These are phyloP conservation scores for Tortrix viridana DNA, from an alignment of 2,888 invertebrate genomes.

Conservation along the genomic window DNA sequence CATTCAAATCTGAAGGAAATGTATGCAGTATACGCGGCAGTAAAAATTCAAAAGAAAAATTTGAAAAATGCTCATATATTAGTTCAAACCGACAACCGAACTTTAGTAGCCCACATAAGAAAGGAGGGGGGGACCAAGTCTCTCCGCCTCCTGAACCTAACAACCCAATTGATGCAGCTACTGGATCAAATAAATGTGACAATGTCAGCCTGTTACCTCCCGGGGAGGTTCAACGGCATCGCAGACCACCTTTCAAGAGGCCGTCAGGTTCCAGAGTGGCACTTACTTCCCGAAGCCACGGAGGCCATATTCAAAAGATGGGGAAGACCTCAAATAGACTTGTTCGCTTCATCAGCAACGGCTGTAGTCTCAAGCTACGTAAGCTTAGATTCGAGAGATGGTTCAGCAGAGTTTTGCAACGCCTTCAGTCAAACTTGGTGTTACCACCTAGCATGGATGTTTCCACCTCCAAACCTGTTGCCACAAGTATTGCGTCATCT, in stretches of 20 bases:
- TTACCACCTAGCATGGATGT: slow-evolving; percentile 26
- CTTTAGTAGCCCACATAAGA: slow-evolving; percentile 40
- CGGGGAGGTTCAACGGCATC: slow-evolving; percentile 49
- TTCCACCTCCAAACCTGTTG: slow-evolving; percentile 27
- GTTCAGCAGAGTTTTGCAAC: slow-evolving; percentile 20
- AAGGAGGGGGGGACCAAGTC: slow-evolving; percentile 47
- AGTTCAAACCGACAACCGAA: slow-evolving; percentile 33
- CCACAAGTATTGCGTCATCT: slow-evolving; percentile 26
- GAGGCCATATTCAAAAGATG: slow-evolving; percentile 37
- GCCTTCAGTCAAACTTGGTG: slow-evolving; percentile 30
- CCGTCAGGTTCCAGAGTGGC: slow-evolving; percentile 40
- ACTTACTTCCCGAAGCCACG: slow-evolving; percentile 31
- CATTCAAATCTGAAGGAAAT: slow-evolving; percentile 45
- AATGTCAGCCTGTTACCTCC: slow-evolving; percentile 39
- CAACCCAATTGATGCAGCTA: slow-evolving; percentile 14
- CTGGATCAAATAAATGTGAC: slow-evolving; percentile 18
- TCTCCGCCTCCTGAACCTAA: slow-evolving; percentile 24
- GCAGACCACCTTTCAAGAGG: slow-evolving; percentile 46
- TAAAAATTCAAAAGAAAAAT: slow-evolving; percentile 12
- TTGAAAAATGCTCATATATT: slow-evolving; percentile 13
- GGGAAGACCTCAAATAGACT: slow-evolving; percentile 40
- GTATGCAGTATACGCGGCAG: slow-evolving; percentile 41
- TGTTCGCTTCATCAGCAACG: slow-evolving; percentile 37
- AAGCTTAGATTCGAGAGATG: slow-evolving; percentile 26
- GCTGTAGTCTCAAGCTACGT: slow-evolving; percentile 31